phyloP scores from a whole-genome alignment of 92 coral and sea anemone genomes.

The Parazoanthus atlanticus region DNA sequence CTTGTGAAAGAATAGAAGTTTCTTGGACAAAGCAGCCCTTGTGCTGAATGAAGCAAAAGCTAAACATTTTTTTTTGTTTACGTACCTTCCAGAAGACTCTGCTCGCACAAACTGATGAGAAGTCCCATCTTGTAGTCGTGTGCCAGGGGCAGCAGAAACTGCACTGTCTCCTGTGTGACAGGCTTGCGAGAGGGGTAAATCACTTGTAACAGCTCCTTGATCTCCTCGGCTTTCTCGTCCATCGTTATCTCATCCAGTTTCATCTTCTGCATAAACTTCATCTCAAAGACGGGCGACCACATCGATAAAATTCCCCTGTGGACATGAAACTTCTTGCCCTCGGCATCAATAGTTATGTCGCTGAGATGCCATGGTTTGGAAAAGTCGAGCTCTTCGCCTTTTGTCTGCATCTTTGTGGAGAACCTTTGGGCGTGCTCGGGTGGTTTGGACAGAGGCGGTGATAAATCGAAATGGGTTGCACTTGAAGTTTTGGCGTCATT shows the following conservation, averaged over 20 bases:
- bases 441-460: background rate
- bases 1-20: too few relatives aligned
- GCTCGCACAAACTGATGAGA: slow-evolving; percentile 80
- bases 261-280: slow-evolving; percentile 70
- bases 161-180: slow-evolving; percentile 70
- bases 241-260: slow-evolving; percentile 63
- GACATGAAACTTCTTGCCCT: slow-evolving; percentile 73
- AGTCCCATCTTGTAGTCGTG: slow-evolving; percentile 87
- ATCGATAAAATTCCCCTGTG: slow-evolving; percentile 78
- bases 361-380: slow-evolving; percentile 86
- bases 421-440: background rate
- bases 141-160: slow-evolving; percentile 68
- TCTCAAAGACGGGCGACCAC: slow-evolving; percentile 93
- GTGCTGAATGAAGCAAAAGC: background rate
- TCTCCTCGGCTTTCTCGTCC: slow-evolving; percentile 69
- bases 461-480: background rate
- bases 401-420: slow-evolving; percentile 67
- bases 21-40: background rate
- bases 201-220: slow-evolving; percentile 73
- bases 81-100: slow-evolving; percentile 49
- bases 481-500: slow-evolving; percentile 1
- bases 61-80: background rate
- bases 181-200: slow-evolving; percentile 79
- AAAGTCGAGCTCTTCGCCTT: slow-evolving; percentile 75
- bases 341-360: slow-evolving; percentile 66